Base-by-base conservation (phyloP, 2,113 vertebrate genomes). In the Xiphophorus maculatus region DNA sequence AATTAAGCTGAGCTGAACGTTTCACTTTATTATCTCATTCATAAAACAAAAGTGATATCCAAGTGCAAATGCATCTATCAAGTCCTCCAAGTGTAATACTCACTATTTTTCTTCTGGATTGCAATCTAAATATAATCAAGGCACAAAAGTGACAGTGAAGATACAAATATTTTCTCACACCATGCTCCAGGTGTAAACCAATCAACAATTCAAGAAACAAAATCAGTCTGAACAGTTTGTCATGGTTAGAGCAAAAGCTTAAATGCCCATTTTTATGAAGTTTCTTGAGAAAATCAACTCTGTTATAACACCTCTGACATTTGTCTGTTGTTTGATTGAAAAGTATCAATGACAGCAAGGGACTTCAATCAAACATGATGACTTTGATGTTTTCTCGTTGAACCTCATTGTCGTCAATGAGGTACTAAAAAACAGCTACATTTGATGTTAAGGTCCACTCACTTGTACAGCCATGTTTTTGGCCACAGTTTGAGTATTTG, bases 401-500 rank as follows among this genome's bases (percentile, higher is more conserved):
- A 66, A 28, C 40, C 10, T 73, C 33, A 10, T 67, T 88, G 73
- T 62, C 37, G 70, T 62, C 32, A 73, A 2, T 32, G 5, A 63
- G 15, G 58, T 61, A 60, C 44, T 71, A 44, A 64, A 35, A 15
- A 44, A 27, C 65, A 19, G 7, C n/a, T 65, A 10, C 37, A 33
- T 65, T 66, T 69, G 13, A 19, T 44, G 40, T 12, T 63, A 48
- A 73, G 60, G 70, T n/a, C 11, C 10, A 75, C 75, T 40, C 35
- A 66, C 54, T 1, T 69, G 54, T 44, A 58, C 42, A 71, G 48
- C 3, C 35, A 66, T 25, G 42, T 58, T 63, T n/a, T 35, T 64
- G 10, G 32, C 11, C 63, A 17, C 33, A 82, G 48, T 74, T 30
- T 28, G 6, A 77, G 32, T 32, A 54, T 63, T 25, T n/a, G 32